A percentile compares a stretch with the other conserved stretches of the same genome.
Conservation (phyloP, 1,140 invertebrate species). For the Cotesia vestalis region DNA sequence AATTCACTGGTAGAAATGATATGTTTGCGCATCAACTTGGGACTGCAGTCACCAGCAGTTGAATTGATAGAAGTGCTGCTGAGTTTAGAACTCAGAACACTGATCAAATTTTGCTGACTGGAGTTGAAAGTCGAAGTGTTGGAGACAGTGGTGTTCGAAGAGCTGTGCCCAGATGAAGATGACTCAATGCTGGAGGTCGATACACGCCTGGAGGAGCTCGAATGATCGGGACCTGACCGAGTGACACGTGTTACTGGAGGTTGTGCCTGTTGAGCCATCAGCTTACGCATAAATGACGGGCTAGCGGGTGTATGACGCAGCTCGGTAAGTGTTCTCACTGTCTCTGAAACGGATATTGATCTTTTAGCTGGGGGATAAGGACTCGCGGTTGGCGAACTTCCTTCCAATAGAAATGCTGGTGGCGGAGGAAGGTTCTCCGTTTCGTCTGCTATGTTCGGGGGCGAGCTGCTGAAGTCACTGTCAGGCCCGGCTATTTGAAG, state of each 20-base stretch:
- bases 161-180: constrained; percentile 51
- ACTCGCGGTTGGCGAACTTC: constrained; percentile 59
- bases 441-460: constrained; percentile 49
- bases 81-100: constrained; percentile 76
- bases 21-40: constrained; percentile 52
- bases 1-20: constrained; percentile 45
- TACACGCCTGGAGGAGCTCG: constrained; percentile 62
- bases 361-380: constrained; percentile 55
- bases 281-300: constrained; percentile 77
- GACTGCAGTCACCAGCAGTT: constrained; percentile 58
- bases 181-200: constrained; percentile 61
- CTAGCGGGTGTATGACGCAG: constrained; percentile 86
- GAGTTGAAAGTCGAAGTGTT: no score
- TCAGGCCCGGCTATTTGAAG: no score
- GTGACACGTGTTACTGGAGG: constrained; percentile 45
- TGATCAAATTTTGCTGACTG: constrained; percentile 72
- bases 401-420: constrained; percentile 82
- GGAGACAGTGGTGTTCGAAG: constrained; percentile 60
- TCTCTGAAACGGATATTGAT: constrained; percentile 78
- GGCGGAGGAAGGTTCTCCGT: constrained; percentile 82
- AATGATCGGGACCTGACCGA: constrained; percentile 45
- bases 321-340: constrained; percentile 85
- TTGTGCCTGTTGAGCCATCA: constrained; percentile 46
- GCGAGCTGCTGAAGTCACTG: no score
- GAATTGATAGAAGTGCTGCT: constrained; percentile 61